Evolutionary conservation across 2,888 invertebrate genomes (phyloP), one percentile per base, ranked within the genome.

Genomic region (Nysson spinosus): DNA sequence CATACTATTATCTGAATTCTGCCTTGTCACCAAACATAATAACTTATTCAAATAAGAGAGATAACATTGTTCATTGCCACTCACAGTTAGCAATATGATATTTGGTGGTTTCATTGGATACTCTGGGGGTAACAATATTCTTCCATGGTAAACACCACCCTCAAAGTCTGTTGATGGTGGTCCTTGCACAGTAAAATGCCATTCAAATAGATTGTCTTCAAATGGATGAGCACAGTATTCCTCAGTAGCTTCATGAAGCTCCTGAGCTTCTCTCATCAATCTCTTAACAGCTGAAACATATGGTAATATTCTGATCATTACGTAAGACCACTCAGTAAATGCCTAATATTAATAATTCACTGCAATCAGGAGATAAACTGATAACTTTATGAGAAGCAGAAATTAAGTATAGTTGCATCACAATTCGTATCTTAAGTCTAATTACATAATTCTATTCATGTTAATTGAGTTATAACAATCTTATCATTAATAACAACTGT

Each of bases 71-170:
- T 4, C 7, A 3, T 16, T 11, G 4, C 12, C 4, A 83, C 89
- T 86, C 88, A 95, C 95, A 17, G 97, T 98, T 46, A 98, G 87
- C 43, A 98, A 88, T 80, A 97, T 96, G 73, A 98, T 96, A 85
- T 96, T 96, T 4, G 98, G 98, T 47, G 98, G 98, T 88, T 97
- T 97, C 97, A 98, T 97, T 0, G 98, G 98, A 88, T 98, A 98
- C 78, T 98, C 96, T 50, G 96, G 92, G 0, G 98, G 98, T 70
- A 98, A 89, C 58, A 96, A 88, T 84, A 98, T 97, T 77, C 97
- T 90, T 3, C 96, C 98, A 86, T 98, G 98, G 86, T 97, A 98
- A 68, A 95, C 90, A 26, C 98, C 98, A 62, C 93, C 93, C 78
- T 95, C 95, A 87, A 96, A 98, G 76, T 96, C 96, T 0, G 96